Evolutionary conservation across 2,797 vertebrate genomes (phyloP).

Genomic region (Alosa sapidissima): DNA sequence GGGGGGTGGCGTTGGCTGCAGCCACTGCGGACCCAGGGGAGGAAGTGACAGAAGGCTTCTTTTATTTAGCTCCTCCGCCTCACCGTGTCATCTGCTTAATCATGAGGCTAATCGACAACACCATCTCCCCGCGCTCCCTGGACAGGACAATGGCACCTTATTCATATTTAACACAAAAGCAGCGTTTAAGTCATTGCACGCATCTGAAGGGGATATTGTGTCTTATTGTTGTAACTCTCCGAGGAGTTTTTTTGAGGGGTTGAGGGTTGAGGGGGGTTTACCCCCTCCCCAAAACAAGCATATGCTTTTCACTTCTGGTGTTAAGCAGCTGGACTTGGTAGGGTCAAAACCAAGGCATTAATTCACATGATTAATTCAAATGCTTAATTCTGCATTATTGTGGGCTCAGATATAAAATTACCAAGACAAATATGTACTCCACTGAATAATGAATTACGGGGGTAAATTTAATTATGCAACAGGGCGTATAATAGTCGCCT

Average conservation of each 20-base stretch:
- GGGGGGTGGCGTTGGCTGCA: constrained; percentile 17
- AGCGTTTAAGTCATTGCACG: constrained; percentile 92
- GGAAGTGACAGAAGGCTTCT: constrained; percentile 93
- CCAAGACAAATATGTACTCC: constrained; percentile 82
- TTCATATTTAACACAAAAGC: constrained; percentile 96
- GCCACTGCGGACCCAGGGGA: constrained; percentile 67
- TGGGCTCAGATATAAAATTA: constrained; percentile 74
- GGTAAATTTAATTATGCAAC: constrained; percentile 76
- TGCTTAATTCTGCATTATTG: constrained; percentile 75
- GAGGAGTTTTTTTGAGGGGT: constrained; percentile 72
- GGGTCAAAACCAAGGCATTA: constrained; percentile 72
- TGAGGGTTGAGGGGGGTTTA: constrained; percentile 48
- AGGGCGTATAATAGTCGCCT: constrained; percentile 69
- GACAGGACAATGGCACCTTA: constrained; percentile 85
- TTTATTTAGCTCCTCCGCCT: constrained; percentile 92
- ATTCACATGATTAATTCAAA: constrained; percentile 86
- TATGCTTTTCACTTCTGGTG: constrained; percentile 86
- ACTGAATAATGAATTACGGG: constrained; percentile 72
- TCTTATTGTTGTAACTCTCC: constrained; percentile 86
- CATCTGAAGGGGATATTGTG: constrained; percentile 83
- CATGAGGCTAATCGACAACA: constrained; percentile 92
- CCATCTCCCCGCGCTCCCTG: constrained; percentile 76
- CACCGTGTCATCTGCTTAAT: constrained; percentile 97
- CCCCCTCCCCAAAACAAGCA: constrained; percentile 79
- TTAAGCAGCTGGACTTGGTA: constrained; percentile 82